Base-by-base conservation (phyloP, 2,888 invertebrate genomes). In the Lottia scabra region DNA sequence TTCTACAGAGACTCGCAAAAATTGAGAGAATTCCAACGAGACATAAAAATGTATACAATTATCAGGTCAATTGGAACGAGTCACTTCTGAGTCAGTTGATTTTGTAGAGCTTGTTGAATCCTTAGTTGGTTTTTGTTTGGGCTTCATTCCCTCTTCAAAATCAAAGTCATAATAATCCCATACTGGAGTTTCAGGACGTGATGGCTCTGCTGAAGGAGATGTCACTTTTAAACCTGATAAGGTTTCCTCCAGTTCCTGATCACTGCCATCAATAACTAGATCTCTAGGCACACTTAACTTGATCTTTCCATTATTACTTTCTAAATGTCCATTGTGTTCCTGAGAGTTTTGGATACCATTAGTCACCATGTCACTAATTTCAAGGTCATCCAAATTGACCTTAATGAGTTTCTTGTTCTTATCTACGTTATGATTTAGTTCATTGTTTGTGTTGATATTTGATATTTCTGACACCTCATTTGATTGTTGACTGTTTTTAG, bases 101-200 rank as follows among this genome's bases (percentile, higher is more conserved):
- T 19, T 12, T 23, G 56, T 56, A 13, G 56, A 56, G 19, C 23
- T 56, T 23, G 19, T 56, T 19, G 56, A 56, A 23, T 23, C 15
- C 56, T 19, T 56, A 2, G 19, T 15, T 23, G 48, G 45, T 12
- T 19, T 38, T 23, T 13, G 16, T 30, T 70, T 67, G 26, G 46
- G 19, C 15, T 66, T 70, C 2, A 68, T 72, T 26, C 74, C 75
- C 19, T 46, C 16, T n/a, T 70, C 74, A n/a, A 71, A 70, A 27
- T 74, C 75, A 62, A 80, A 77, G 65, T 85, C 84, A 71, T 84
- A 85, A 69, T 81, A 83, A 75, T 84, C 84, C 84, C 85, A 85
- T 1, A 82, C 77, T 16, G 85, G 85, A 1, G 84, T 83, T 67
- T 84, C 83, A 46, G 85, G 83, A 43, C 85, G 75, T 23, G 83